These are phyloP conservation scores for Lichenostomus cassidix DNA, from an alignment of 2,113 vertebrate genomes.

Conservation along the genomic window DNA sequence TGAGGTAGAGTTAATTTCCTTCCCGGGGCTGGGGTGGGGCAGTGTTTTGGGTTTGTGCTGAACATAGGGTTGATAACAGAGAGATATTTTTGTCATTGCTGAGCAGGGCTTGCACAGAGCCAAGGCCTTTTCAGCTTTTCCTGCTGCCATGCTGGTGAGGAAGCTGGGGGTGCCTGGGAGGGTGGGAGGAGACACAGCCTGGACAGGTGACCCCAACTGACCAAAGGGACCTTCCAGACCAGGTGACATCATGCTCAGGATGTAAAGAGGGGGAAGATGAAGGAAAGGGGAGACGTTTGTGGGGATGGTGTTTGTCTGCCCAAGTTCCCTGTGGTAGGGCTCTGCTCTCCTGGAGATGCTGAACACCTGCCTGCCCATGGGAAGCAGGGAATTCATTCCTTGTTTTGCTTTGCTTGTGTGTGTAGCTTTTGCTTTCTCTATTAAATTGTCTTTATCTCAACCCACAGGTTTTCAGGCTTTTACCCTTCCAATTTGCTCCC, in stretches of 20 bases:
- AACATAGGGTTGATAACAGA: background rate
- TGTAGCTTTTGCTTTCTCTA: background rate
- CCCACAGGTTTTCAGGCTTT: rapidly evolving
- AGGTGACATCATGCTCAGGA: background rate
- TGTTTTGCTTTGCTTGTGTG: background rate
- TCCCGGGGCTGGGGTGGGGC: background rate
- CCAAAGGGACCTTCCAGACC: background rate
- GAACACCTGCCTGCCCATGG: background rate
- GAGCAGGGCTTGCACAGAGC: background rate
- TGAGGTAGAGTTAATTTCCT: background rate
- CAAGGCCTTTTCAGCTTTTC: background rate
- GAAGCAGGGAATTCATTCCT: background rate
- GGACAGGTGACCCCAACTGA: background rate
- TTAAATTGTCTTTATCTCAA: background rate
- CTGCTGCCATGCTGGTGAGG: background rate
- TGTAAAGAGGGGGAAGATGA: background rate
- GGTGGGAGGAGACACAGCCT: background rate
- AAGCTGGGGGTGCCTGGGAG: background rate
- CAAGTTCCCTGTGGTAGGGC: background rate
- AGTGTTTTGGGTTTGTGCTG: background rate
- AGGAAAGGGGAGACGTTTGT: background rate
- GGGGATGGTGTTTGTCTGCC: background rate
- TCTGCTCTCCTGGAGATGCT: background rate
- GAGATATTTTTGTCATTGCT: background rate
- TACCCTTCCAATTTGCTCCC: background rate